Evolutionary conservation across 1,140 invertebrate species (phyloP).

Genomic region (Luehdorfia chinensis): DNA sequence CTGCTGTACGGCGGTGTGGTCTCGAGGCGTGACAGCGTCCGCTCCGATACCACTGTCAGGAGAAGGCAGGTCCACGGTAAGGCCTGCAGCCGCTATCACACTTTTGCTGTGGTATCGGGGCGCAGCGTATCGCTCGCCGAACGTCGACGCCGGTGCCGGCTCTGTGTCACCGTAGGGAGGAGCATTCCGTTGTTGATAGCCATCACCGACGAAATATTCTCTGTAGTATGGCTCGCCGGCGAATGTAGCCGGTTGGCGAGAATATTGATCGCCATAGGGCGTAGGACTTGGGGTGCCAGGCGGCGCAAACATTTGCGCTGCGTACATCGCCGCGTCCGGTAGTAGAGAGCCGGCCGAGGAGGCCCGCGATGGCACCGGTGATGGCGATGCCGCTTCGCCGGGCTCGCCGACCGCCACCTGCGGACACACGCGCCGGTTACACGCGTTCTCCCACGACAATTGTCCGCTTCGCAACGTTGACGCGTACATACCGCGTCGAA

Average conservation of each 20-base stretch:
- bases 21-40: conserved; percentile 92
- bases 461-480: conserved; percentile 69
- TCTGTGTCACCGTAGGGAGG: conserved; percentile 66
- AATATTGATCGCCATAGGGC: conserved; percentile 69
- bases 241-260: conserved; percentile 37
- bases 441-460: conserved; percentile 73
- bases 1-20: conserved; percentile 92
- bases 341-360: conserved; percentile 71
- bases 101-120: conserved; percentile 74
- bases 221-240: conserved; percentile 70
- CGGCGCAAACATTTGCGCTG: conserved; percentile 74
- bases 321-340: conserved; percentile 74
- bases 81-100: conserved; percentile 81
- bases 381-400: conserved; percentile 67
- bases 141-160: conserved; percentile 53
- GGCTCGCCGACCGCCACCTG: conserved; percentile 71
- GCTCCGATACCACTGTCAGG: conserved; percentile 95
- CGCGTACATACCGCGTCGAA: conserved; percentile 71
- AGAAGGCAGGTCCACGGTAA: conserved; percentile 93
- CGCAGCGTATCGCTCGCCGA: conserved; percentile 67
- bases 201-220: conserved; percentile 70
- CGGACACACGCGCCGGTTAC: conserved; percentile 75
- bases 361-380: conserved; percentile 67
- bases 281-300: conserved; percentile 73
- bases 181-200: conserved; percentile 67